Evolutionary conservation across 2,888 invertebrate species (phyloP).

Genomic region (Salticus scenicus): DNA sequence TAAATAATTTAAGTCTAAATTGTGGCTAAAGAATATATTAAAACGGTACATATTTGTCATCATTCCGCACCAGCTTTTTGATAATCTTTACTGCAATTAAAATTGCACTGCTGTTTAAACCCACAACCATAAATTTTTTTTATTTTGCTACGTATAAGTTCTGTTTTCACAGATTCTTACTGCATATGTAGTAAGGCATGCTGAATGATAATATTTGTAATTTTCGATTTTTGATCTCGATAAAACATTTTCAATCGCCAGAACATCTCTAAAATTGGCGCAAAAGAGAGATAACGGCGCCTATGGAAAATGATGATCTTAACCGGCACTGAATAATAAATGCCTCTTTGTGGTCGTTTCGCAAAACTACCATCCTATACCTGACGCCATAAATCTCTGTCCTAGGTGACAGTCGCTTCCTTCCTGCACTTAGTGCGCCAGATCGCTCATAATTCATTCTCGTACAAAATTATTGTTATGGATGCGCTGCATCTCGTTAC

Average conservation of each 20-base stretch:
- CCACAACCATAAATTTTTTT: no score
- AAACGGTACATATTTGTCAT: no score
- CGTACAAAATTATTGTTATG: constrained; percentile 55
- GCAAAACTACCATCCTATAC: constrained; percentile 60
- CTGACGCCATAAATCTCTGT: constrained; percentile 66
- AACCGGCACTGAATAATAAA: constrained; percentile 66
- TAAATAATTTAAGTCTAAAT: no score
- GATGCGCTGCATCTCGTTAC: constrained; percentile 24
- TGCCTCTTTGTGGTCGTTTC: constrained; percentile 62
- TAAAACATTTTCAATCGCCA: constrained; percentile 24
- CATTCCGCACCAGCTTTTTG: no score
- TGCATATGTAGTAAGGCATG: no score
- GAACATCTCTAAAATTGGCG: constrained; percentile 59
- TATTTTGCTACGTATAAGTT: no score
- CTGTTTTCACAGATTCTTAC: no score
- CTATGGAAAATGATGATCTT: constrained; percentile 63
- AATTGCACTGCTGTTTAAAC: no score
- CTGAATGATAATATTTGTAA: no score
- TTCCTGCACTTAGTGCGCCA: constrained; percentile 65
- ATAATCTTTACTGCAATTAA: no score
- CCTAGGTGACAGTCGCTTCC: constrained; percentile 66
- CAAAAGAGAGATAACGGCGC: constrained; percentile 56
- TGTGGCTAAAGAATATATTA: no score
- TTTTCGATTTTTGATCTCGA: no score
- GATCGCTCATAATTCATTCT: constrained; percentile 60